These are phyloP conservation scores for Sinocyclocheilus maitianheensis DNA, from an alignment of 2,113 vertebrate genomes.

Conservation along the genomic window DNA sequence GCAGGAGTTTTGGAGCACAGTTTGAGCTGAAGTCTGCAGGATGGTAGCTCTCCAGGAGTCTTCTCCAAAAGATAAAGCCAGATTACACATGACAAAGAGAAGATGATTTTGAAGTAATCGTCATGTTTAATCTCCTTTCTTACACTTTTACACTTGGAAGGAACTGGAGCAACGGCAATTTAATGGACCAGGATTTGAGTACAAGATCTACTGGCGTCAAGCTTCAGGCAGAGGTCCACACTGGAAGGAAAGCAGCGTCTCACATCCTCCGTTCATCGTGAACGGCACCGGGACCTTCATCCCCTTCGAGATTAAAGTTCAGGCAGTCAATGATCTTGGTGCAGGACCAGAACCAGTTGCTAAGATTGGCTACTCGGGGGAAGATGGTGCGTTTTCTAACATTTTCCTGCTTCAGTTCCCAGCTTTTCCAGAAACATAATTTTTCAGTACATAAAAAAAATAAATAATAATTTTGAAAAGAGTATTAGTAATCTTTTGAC, in stretches of 20 bases:
- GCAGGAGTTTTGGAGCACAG: too few species aligned
- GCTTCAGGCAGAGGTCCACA: background rate
- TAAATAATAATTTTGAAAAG: too few species aligned
- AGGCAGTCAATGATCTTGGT: slow-evolving; percentile 77
- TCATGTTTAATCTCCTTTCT: background rate
- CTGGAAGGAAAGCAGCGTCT: slow-evolving; percentile 70
- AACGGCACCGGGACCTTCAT: slow-evolving; percentile 76
- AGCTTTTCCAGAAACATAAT: background rate
- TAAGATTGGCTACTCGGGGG: slow-evolving; percentile 79
- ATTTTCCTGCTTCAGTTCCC: background rate
- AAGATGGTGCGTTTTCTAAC: slow-evolving; percentile 78
- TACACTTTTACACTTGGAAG: slow-evolving; percentile 62
- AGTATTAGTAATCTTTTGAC: background rate
- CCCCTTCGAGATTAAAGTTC: slow-evolving; percentile 85
- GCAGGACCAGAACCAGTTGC: slow-evolving; percentile 69
- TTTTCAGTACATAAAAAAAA: too few species aligned
- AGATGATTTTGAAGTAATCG: background rate
- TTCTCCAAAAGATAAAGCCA: slow-evolving; percentile 43
- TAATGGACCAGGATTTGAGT: slow-evolving; percentile 76
- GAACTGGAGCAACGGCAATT: slow-evolving; percentile 75
- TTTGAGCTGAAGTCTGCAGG: too few species aligned
- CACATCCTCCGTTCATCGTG: slow-evolving; percentile 71
- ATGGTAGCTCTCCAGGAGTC: too few species aligned
- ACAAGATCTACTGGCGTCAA: slow-evolving; percentile 82
- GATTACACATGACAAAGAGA: background rate